These are phyloP conservation scores for Drosophila dunni DNA, from an alignment of 1,140 invertebrate genomes.

Conservation along the genomic window DNA sequence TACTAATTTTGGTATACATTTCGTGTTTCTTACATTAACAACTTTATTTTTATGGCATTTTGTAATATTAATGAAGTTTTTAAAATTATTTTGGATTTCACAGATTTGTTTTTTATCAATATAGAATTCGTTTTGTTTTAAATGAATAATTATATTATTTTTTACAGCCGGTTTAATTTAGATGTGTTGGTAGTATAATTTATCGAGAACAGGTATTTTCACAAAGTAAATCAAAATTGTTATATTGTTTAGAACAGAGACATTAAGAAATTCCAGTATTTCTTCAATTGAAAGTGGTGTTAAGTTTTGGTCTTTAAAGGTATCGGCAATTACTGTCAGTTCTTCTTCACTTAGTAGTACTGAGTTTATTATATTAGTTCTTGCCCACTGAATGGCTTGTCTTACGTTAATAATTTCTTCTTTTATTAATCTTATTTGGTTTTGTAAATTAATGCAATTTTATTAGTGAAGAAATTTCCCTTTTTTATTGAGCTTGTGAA, in stretches of 20 bases:
- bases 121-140: too few species aligned
- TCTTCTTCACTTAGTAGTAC: slow-evolving; percentile 2
- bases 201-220: neutral
- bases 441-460: slow-evolving; percentile 9
- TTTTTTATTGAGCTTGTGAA: neutral
- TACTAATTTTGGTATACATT: too few species aligned
- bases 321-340: neutral
- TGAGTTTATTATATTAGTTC: neutral
- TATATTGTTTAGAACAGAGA: neutral
- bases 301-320: neutral
- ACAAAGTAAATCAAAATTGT: slow-evolving; percentile 3
- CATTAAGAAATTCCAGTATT: slow-evolving; percentile 1
- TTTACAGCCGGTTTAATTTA: too few species aligned
- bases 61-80: too few species aligned
- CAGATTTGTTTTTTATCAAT: too few species aligned
- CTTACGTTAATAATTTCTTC: slow-evolving; percentile 7
- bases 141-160: too few species aligned
- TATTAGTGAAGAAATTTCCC: neutral
- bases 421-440: slow-evolving; percentile 3
- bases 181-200: too few species aligned
- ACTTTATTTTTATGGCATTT: too few species aligned
- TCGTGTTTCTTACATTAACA: too few species aligned
- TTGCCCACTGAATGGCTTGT: slow-evolving; percentile 5
- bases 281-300: neutral
- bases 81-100: too few species aligned